A percentile compares a stretch with the other conserved stretches of the same genome.
phyloP scores from a whole-genome alignment of 1,140 invertebrate species.

The Bathynomus jamesi region DNA sequence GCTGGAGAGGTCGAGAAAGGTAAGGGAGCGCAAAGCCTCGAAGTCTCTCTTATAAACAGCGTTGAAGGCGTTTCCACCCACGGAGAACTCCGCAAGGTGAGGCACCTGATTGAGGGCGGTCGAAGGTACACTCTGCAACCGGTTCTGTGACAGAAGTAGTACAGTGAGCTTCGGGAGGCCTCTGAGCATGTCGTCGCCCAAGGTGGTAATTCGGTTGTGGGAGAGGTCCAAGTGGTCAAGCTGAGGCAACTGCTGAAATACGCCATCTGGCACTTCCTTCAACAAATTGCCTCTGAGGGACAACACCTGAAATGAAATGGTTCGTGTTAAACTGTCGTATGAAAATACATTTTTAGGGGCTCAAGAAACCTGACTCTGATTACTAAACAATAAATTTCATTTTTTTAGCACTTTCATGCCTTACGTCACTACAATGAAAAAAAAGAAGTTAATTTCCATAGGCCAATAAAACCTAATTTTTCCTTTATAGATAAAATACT shows the following conservation, averaged over 20 bases:
- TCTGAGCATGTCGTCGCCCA: slow-evolving; percentile 18
- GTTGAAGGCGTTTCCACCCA: slow-evolving; percentile 27
- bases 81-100: slow-evolving; percentile 27
- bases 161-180: slow-evolving; percentile 22
- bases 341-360: too few relatives aligned
- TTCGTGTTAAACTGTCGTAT: too few relatives aligned
- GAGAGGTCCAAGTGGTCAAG: slow-evolving; percentile 30
- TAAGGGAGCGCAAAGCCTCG: slow-evolving; percentile 18
- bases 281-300: slow-evolving; percentile 25
- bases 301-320: slow-evolving; percentile 21
- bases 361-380: too few relatives aligned
- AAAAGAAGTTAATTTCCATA: too few relatives aligned
- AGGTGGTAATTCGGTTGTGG: slow-evolving; percentile 25
- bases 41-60: slow-evolving; percentile 20
- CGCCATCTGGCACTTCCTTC: slow-evolving; percentile 18
- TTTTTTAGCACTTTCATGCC: too few relatives aligned
- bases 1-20: slow-evolving; percentile 27
- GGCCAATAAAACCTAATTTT: too few relatives aligned
- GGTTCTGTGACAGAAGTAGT: slow-evolving; percentile 27
- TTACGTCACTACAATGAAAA: too few relatives aligned
- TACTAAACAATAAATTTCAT: too few relatives aligned
- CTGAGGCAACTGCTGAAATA: slow-evolving; percentile 21
- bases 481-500: too few relatives aligned
- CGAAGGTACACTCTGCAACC: slow-evolving; percentile 18
- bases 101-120: slow-evolving; percentile 26